Conservation (phyloP, 2,888 invertebrate species). For the Chymomyza amoena region DNA sequence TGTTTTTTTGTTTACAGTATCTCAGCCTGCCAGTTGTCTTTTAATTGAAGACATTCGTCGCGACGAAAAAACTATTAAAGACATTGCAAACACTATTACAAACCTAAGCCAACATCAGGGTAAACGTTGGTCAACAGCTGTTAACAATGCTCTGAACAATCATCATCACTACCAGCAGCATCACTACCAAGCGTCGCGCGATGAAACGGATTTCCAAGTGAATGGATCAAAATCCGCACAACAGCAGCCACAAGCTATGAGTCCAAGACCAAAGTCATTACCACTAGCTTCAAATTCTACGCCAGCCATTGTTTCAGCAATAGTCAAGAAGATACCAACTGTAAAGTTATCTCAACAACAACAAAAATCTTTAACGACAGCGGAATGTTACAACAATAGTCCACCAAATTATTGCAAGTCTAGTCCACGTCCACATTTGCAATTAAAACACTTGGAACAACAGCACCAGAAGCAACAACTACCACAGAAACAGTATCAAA, state of each 20-base stretch:
- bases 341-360: constrained; percentile 66
- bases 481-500: constrained; percentile 72
- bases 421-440: constrained; percentile 69
- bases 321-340: constrained; percentile 79
- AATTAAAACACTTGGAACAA: constrained; percentile 70
- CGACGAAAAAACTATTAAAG: constrained; percentile 87
- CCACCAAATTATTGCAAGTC: constrained; percentile 53
- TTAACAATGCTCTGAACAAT: constrained; percentile 74
- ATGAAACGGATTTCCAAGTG: constrained; percentile 77
- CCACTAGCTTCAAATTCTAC: constrained; percentile 78
- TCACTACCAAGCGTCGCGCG: constrained; percentile 70
- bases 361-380: constrained; percentile 33
- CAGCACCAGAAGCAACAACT: constrained; percentile 74
- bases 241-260: constrained; percentile 43
- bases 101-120: constrained; percentile 81
- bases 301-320: constrained; percentile 79
- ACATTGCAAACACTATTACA: constrained; percentile 90
- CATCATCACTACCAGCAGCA: constrained; percentile 61
- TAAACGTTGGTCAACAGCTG: constrained; percentile 81
- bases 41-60: constrained; percentile 80
- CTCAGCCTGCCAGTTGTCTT: constrained; percentile 72
- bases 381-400: constrained; percentile 30
- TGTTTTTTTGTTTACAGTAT: constrained; percentile 53
- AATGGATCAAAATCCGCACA: constrained; percentile 30
- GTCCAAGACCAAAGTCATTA: constrained; percentile 78